These are phyloP conservation scores for Laterallus jamaicensis DNA, from an alignment of 2,113 vertebrate species.

Conservation along the genomic window DNA sequence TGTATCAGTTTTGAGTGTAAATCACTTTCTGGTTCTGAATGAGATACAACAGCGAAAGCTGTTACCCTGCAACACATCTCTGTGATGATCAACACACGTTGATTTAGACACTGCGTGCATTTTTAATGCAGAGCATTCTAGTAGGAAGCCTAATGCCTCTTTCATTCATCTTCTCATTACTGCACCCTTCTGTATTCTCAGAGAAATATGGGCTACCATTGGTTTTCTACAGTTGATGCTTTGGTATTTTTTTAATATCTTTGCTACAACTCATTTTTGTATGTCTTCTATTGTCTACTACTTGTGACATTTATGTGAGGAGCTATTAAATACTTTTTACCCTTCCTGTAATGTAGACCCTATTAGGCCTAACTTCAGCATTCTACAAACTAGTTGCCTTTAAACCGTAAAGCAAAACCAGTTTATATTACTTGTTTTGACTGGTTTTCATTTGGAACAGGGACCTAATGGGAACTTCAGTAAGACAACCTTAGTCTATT, in stretches of 20 bases:
- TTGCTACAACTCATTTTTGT: constrained; percentile 52
- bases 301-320: not conserved
- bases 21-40: constrained; percentile 4
- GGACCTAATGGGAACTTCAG: constrained; percentile 29
- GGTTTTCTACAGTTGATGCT: constrained; percentile 37
- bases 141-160: not conserved
- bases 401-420: constrained; percentile 27
- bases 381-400: constrained; percentile 58
- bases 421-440: constrained; percentile 30
- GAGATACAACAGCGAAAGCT: accelerated
- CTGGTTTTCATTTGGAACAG: constrained; percentile 32
- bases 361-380: constrained; percentile 22
- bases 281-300: constrained; percentile 44
- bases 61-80: not conserved
- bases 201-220: constrained; percentile 16
- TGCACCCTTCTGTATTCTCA: constrained; percentile 19
- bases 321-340: constrained; percentile 15
- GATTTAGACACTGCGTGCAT: not conserved
- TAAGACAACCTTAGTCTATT: not conserved
- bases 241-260: constrained; percentile 53
- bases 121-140: not conserved
- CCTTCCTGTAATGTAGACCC: constrained; percentile 3
- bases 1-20: constrained; percentile 23
- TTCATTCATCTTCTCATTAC: not conserved
- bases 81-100: not conserved